Evolutionary conservation across 2,888 invertebrate genomes (phyloP).

Genomic region (Eustalomyia histrio): DNA sequence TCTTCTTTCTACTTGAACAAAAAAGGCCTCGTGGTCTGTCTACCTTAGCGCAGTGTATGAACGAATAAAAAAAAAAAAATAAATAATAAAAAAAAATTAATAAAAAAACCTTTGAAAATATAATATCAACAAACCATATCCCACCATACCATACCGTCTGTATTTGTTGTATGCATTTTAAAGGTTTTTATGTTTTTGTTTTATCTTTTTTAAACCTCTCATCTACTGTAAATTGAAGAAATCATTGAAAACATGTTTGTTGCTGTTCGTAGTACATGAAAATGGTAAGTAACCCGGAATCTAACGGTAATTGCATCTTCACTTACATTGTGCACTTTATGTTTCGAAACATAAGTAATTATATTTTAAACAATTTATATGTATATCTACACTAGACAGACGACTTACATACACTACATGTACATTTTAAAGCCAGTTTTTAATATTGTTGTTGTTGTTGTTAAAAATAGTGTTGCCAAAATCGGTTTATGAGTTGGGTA

Average conservation of each 20-base stretch:
- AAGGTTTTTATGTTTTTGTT: constrained; percentile 8
- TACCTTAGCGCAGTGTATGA: constrained; percentile 33
- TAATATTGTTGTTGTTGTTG: constrained; percentile 12
- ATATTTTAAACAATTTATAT: constrained; percentile 21
- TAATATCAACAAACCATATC: neutral
- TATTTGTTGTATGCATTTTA: neutral
- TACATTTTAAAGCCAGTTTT: constrained; percentile 35
- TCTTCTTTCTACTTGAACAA: constrained; percentile 40
- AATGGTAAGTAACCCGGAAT: constrained; percentile 64
- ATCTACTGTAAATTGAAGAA: constrained; percentile 4
- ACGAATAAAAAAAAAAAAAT: constrained; percentile 1
- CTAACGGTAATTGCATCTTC: constrained; percentile 58
- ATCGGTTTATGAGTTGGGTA: too few relatives aligned
- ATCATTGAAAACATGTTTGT: constrained; percentile 59
- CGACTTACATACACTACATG: neutral
- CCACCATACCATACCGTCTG: neutral
- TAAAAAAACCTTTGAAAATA: constrained; percentile 31
- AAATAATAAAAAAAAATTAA: too few relatives aligned
- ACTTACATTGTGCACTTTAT: constrained; percentile 27
- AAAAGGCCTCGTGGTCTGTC: constrained; percentile 62
- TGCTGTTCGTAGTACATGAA: constrained; percentile 21
- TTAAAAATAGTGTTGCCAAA: too few relatives aligned
- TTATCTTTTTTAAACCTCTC: constrained; percentile 35
- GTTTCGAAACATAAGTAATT: constrained; percentile 13
- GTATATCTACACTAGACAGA: constrained; percentile 8